Percentiles rank a stretch among this genome's conserved stretches.
phyloP scores from a whole-genome alignment of 1,140 invertebrate species.

The Luehdorfia chinensis region DNA sequence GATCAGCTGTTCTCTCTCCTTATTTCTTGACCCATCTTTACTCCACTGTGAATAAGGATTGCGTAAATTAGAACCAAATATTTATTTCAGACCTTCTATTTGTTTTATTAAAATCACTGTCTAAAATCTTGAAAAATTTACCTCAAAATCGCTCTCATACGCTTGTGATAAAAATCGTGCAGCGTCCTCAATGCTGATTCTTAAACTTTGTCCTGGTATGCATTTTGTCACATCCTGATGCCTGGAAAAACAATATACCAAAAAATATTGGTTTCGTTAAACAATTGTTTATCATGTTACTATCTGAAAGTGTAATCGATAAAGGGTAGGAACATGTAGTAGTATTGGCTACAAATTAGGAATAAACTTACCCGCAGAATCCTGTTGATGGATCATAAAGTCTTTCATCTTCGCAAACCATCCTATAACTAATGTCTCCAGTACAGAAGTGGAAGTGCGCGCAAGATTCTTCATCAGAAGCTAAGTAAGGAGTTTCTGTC shows the following conservation, averaged over 20 bases:
- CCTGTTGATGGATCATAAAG: slow-evolving; percentile 77
- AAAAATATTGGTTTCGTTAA: too few species aligned
- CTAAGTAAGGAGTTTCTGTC: slow-evolving; percentile 73
- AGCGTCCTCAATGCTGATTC: slow-evolving; percentile 64
- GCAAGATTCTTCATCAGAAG: slow-evolving; percentile 81
- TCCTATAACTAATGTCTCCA: slow-evolving; percentile 79
- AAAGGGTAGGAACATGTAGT: too few species aligned
- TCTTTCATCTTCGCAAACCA: slow-evolving; percentile 70
- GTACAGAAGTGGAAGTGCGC: slow-evolving; percentile 83
- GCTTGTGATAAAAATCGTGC: slow-evolving; percentile 51
- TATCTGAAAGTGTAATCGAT: too few species aligned
- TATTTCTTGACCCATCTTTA: slow-evolving; percentile 23
- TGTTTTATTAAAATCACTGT: too few species aligned
- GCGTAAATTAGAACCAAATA: too few species aligned
- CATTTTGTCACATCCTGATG: slow-evolving; percentile 67
- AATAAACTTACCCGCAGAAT: slow-evolving; percentile 66
- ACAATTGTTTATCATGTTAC: too few species aligned
- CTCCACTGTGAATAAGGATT: slow-evolving; percentile 44
- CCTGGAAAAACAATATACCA: slow-evolving; percentile 34
- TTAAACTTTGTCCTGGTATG: slow-evolving; percentile 63
- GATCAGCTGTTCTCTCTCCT: slow-evolving; percentile 27
- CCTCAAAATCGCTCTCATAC: slow-evolving; percentile 64
- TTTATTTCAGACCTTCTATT: too few species aligned
- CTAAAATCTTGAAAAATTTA: too few species aligned
- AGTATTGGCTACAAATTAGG: too few species aligned